These are phyloP conservation scores for Poecilia velifera DNA, from an alignment of 2,797 vertebrate genomes.

Conservation along the genomic window DNA sequence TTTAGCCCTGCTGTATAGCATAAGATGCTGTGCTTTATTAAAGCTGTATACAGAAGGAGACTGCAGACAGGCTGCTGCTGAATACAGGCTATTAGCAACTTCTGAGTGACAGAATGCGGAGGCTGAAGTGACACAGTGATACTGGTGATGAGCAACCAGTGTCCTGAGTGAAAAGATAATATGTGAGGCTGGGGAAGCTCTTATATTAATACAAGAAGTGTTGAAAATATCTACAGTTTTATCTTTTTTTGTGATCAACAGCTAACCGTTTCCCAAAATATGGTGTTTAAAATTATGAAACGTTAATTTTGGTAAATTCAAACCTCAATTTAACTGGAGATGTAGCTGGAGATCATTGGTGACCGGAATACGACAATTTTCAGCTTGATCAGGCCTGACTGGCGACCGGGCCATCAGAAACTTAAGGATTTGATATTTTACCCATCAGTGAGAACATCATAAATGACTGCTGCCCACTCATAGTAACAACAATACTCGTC, in stretches of 20 bases:
- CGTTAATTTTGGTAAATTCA: neutral
- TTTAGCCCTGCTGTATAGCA: constrained; percentile 34
- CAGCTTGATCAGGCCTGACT: neutral
- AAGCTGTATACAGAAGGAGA: constrained; percentile 24
- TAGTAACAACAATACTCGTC: neutral
- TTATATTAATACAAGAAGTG: constrained; percentile 7
- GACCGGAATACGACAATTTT: neutral
- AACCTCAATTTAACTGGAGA: neutral
- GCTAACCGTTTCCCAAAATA: neutral
- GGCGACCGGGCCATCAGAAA: neutral
- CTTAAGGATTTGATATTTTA: neutral
- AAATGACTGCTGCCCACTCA: neutral
- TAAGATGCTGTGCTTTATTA: constrained; percentile 45
- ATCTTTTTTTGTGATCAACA: neutral
- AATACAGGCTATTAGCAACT: constrained; percentile 55
- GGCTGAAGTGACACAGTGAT: constrained; percentile 68
- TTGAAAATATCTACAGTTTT: neutral
- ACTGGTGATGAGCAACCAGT: constrained; percentile 56
- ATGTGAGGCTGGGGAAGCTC: constrained; percentile 40
- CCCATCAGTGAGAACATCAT: neutral
- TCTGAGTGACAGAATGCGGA: constrained; percentile 72
- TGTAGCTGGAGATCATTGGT: neutral
- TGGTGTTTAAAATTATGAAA: neutral
- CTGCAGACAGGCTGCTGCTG: constrained; percentile 52
- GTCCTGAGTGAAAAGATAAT: constrained; percentile 50